phyloP scores from a whole-genome alignment of 2,888 invertebrate species.

The Cecidostiba fungosa region DNA sequence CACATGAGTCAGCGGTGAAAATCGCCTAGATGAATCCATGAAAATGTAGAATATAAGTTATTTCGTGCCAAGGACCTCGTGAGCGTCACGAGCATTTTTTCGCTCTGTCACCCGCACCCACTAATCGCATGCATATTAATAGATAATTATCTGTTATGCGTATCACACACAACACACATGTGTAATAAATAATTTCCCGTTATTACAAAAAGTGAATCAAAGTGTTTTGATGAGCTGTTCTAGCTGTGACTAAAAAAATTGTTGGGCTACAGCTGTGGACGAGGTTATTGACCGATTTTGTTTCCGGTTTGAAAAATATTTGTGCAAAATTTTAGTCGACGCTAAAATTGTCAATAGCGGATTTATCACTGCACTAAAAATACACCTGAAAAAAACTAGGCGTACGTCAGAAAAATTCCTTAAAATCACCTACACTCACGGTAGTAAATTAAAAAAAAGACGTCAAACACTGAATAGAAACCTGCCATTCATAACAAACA shows the following conservation, averaged over 20 bases:
- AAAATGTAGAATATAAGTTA: conserved; percentile 65
- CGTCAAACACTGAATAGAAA: neutral
- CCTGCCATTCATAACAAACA: neutral
- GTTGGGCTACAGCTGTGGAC: neutral
- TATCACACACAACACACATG: neutral
- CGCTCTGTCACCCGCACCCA: neutral
- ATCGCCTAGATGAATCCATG: conserved; percentile 63
- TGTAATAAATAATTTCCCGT: neutral
- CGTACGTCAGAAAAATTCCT: neutral
- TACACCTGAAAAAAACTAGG: neutral
- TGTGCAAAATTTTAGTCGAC: neutral
- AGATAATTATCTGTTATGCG: neutral
- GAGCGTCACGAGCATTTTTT: neutral
- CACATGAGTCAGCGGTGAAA: conserved; percentile 43
- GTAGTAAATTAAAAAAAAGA: neutral
- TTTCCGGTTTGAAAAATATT: neutral
- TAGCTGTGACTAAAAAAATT: neutral
- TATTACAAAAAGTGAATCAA: neutral
- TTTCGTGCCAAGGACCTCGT: conserved; percentile 36
- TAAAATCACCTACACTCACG: neutral
- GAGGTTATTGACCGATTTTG: neutral
- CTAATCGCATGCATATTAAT: neutral
- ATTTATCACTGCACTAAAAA: neutral
- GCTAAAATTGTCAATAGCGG: too few species aligned
- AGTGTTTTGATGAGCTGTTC: neutral